A percentile compares a stretch with the other conserved stretches of the same genome.
These are phyloP conservation scores for Mycalesis mineus DNA, from an alignment of 2,888 invertebrate genomes.

Conservation along the genomic window DNA sequence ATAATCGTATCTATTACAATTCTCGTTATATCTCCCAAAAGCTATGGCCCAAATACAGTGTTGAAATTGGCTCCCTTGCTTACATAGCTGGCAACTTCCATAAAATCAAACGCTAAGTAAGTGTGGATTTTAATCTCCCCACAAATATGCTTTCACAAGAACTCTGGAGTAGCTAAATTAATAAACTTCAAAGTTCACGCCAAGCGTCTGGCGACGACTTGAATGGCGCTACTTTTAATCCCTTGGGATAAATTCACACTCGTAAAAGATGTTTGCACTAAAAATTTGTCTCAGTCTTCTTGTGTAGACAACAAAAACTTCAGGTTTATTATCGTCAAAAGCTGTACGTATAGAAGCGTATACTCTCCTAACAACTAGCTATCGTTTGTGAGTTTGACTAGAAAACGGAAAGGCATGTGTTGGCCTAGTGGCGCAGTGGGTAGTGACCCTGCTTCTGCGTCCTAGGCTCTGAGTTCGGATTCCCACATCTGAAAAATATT, in stretches of 20 bases:
- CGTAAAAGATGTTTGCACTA: constrained; percentile 14
- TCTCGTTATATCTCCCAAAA: background rate
- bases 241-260: constrained; percentile 14
- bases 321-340: background rate
- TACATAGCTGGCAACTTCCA: background rate
- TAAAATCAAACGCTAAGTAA: constrained; percentile 5
- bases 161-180: constrained; percentile 6
- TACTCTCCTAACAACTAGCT: too few species aligned
- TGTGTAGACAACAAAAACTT: background rate
- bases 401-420: too few species aligned
- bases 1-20: too few species aligned
- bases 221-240: constrained; percentile 14
- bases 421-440: too few species aligned
- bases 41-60: background rate
- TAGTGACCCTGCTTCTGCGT: too few species aligned
- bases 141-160: constrained; percentile 6
- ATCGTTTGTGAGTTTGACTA: too few species aligned
- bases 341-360: background rate
- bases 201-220: constrained; percentile 13
- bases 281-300: constrained; percentile 9
- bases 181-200: constrained; percentile 12
- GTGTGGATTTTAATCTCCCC: background rate
- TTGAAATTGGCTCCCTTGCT: background rate
- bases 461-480: too few species aligned
- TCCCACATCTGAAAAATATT: too few species aligned